phyloP scores from a whole-genome alignment of 2,113 vertebrate genomes.

The Heterocephalus glaber region DNA sequence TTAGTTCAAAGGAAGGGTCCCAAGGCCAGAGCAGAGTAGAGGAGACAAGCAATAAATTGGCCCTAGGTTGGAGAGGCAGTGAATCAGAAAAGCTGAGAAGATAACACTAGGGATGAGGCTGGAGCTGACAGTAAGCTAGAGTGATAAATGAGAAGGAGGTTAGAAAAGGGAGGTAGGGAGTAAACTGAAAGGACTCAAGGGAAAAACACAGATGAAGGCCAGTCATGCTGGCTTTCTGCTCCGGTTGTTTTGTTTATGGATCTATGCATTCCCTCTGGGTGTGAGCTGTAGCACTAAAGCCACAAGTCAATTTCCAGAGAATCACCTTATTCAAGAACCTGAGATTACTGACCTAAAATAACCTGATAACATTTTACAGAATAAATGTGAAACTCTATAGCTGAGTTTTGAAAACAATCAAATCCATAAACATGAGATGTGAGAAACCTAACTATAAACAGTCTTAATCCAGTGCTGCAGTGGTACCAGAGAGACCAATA shows the following conservation, averaged over 20 bases:
- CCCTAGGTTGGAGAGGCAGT: slow-evolving; percentile 62
- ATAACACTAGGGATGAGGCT: slow-evolving; percentile 70
- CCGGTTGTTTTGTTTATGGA: neutral
- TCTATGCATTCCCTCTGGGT: neutral
- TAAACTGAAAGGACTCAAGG: slow-evolving; percentile 21
- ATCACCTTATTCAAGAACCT: slow-evolving; percentile 9
- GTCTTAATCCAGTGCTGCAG: neutral
- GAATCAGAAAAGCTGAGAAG: slow-evolving; percentile 64
- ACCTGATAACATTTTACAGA: slow-evolving; percentile 24
- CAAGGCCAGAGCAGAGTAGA: slow-evolving; percentile 57
- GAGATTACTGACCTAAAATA: slow-evolving; percentile 21
- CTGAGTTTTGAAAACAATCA: slow-evolving; percentile 28
- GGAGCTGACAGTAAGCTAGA: slow-evolving; percentile 64
- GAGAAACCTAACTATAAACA: slow-evolving; percentile 52
- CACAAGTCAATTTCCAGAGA: neutral
- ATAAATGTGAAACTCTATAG: slow-evolving; percentile 1
- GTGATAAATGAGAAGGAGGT: slow-evolving; percentile 63
- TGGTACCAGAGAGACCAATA: neutral
- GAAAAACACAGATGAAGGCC: slow-evolving; percentile 35
- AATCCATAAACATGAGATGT: slow-evolving; percentile 22
- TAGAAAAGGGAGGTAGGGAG: slow-evolving; percentile 48
- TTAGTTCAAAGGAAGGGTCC: slow-evolving; percentile 69
- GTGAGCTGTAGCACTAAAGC: neutral
- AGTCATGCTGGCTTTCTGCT: slow-evolving; percentile 13
- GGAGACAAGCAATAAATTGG: slow-evolving; percentile 70